Conservation (phyloP, 2,113 vertebrate genomes). For the Lampris megalopsis region DNA sequence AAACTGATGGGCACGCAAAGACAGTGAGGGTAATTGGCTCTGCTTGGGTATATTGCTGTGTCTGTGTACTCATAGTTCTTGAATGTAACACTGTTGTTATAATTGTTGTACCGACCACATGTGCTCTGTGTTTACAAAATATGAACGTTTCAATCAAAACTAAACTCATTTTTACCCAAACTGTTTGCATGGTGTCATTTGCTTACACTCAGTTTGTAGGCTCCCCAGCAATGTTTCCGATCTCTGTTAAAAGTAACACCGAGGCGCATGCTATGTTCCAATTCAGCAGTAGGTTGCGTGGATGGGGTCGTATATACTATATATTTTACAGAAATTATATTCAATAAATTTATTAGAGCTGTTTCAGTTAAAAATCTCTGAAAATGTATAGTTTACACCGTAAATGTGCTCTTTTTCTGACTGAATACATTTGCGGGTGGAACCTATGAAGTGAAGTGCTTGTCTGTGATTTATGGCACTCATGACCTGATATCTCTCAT, state of each 20-base stretch:
- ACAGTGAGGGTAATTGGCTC: neutral
- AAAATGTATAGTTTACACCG: no score
- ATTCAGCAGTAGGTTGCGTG: neutral
- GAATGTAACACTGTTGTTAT: slow-evolving; percentile 36
- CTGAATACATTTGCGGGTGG: no score
- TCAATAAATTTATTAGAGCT: neutral
- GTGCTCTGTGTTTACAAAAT: slow-evolving; percentile 75
- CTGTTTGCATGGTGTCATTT: slow-evolving; percentile 71
- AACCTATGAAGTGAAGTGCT: no score
- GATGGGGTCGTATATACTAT: neutral
- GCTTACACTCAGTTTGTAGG: slow-evolving; percentile 64
- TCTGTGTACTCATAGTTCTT: slow-evolving; percentile 34
- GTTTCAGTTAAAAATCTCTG: no score
- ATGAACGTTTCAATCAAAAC: slow-evolving; percentile 71
- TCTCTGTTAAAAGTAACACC: slow-evolving; percentile 33
- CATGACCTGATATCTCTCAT: no score
- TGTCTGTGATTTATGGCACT: no score
- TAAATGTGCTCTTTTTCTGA: no score
- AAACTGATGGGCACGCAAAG: no score
- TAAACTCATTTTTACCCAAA: slow-evolving; percentile 64
- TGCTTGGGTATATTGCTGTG: slow-evolving; percentile 1
- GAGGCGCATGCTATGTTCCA: slow-evolving; percentile 15
- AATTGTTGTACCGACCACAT: slow-evolving; percentile 59
- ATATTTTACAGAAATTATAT: neutral
- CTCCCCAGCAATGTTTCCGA: slow-evolving; percentile 49